Base-by-base conservation (phyloP, 1,140 invertebrate genomes). In the Samia ricini region DNA sequence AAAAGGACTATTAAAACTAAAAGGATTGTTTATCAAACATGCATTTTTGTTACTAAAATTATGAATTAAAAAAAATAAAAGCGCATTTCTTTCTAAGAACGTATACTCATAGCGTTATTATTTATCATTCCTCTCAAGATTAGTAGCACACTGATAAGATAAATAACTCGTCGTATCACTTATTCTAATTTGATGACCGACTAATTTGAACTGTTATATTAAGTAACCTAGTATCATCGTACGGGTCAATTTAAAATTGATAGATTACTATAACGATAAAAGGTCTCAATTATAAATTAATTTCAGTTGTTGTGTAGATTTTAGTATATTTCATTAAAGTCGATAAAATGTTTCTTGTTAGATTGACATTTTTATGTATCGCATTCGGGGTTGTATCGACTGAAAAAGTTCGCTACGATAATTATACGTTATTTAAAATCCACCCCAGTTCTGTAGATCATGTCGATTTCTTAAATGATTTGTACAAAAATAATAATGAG, bases 341-440 rank as follows among this genome's bases (percentile, higher is more conserved):
- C 22, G 21, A 5, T 55, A 75, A 64, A 71, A 76, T 74, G 71
- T 67, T 66, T 42, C 36, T 70, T 15, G n/a, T 42, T 2, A 75
- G 71, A 68, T 20, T 73, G 61, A 21, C 77, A 36, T 56, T 77
- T 67, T 63, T 80, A 29, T 56, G 63, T 71, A 29, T 74, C 69
- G 23, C 66, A 60, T 36, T 66, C 29, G 55, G 33, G 62, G 56
- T 60, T 50, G 50, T 66, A 51, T 19, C 60, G 23, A 57, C 65
- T 55, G 74, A 85, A 50, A 71, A 76, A 74, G 69, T 81, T 29
- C 68, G 74, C 42, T 87, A 81, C 61, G 80, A 87, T 69, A 78
- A 85, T 48, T 85, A 80, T 24, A 67, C 74, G 5, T 58, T 88
- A 24, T 87, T 81, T 26, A 85, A 79, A 74, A 66, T 85, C 49